These are phyloP conservation scores for Rapana venosa DNA, from an alignment of 2,888 invertebrate genomes.

Conservation along the genomic window DNA sequence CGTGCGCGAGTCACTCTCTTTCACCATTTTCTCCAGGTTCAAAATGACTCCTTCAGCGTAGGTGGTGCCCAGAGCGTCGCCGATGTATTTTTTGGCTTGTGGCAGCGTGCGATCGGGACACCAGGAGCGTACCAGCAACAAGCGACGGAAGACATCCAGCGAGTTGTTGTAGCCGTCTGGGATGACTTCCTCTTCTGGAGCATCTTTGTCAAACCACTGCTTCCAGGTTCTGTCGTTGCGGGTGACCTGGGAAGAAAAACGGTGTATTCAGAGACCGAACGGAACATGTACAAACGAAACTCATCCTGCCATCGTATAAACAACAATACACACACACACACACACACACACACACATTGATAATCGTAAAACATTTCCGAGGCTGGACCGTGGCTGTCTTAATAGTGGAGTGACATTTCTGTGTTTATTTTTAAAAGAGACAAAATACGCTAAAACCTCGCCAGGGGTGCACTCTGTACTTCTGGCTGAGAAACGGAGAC, in stretches of 20 bases:
- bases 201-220: constrained; percentile 78
- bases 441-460: no score
- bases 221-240: constrained; percentile 78
- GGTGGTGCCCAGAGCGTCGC: constrained; percentile 75
- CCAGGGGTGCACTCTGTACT: no score
- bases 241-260: constrained; percentile 60
- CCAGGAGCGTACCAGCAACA: constrained; percentile 78
- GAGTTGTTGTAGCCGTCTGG: constrained; percentile 78
- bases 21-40: constrained; percentile 77
- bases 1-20: constrained; percentile 72
- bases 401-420: no score
- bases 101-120: constrained; percentile 78
- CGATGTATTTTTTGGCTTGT: constrained; percentile 76
- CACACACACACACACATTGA: no score
- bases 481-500: no score
- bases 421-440: no score
- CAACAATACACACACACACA: background rate
- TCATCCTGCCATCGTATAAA: no score
- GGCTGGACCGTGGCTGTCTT: no score
- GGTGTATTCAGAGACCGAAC: background rate
- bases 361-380: no score
- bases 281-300: no score
- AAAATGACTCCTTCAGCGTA: constrained; percentile 78
- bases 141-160: constrained; percentile 76
- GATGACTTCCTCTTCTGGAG: constrained; percentile 77